Percentiles rank a stretch among this genome's conserved stretches.
These are phyloP conservation scores for Druon quercuslanigerum DNA, from an alignment of 1,140 invertebrate genomes.

Conservation along the genomic window DNA sequence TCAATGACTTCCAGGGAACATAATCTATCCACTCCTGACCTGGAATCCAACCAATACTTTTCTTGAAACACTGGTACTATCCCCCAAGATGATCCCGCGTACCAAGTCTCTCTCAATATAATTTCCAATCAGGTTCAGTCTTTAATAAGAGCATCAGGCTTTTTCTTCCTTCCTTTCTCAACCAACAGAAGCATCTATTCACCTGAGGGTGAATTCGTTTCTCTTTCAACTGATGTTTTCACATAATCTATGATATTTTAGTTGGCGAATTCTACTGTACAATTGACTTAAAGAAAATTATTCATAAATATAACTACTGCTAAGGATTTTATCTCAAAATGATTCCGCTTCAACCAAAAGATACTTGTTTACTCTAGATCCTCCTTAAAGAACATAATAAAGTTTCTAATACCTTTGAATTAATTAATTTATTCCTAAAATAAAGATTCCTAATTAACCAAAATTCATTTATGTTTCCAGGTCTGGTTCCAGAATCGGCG, in stretches of 20 bases:
- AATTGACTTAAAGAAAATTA: too few relatives aligned
- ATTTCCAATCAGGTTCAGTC: slow-evolving; percentile 1
- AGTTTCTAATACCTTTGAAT: too few relatives aligned
- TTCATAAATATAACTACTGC: too few relatives aligned
- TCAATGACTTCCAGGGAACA: slow-evolving; percentile 63
- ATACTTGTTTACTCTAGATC: background rate
- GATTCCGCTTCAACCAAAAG: slow-evolving; percentile 13
- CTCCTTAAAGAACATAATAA: too few relatives aligned
- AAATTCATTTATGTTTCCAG: slow-evolving; percentile 77
- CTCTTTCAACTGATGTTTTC: too few relatives aligned
- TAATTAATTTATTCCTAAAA: background rate
- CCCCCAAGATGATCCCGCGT: background rate
- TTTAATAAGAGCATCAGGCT: background rate
- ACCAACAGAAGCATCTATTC: slow-evolving; percentile 9
- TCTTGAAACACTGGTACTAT: slow-evolving; percentile 20
- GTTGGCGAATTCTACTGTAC: too few relatives aligned
- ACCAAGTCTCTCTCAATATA: background rate
- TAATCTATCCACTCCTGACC: slow-evolving; percentile 50
- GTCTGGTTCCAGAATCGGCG: slow-evolving; percentile 96
- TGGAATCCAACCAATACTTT: slow-evolving; percentile 44
- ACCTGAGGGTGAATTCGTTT: background rate
- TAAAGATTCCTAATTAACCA: background rate
- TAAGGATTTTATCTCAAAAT: too few relatives aligned
- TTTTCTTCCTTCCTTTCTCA: background rate
- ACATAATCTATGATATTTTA: too few relatives aligned